These are phyloP conservation scores for Thera britannica DNA, from an alignment of 2,888 invertebrate species.

Conservation along the genomic window DNA sequence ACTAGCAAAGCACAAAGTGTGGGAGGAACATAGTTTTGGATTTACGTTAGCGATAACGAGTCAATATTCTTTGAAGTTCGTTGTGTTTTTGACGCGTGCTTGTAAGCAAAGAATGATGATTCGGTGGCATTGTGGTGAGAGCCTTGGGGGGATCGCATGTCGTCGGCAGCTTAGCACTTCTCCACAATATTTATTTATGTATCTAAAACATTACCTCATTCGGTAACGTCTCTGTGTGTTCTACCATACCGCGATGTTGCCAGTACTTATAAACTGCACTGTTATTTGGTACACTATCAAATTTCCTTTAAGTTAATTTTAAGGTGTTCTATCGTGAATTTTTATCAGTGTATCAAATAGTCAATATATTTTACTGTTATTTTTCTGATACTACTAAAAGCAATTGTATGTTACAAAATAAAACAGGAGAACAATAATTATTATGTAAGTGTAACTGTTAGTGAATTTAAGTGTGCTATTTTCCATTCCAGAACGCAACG, in stretches of 20 bases:
- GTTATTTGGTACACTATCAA: slow-evolving; percentile 78
- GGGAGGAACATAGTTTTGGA: slow-evolving; percentile 1
- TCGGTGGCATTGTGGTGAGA: slow-evolving; percentile 12
- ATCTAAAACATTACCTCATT: slow-evolving; percentile 77
- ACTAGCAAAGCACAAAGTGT: slow-evolving; percentile 9
- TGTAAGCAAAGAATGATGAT: neutral
- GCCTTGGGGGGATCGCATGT: slow-evolving; percentile 14
- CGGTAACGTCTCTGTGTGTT: slow-evolving; percentile 74
- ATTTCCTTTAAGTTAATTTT: slow-evolving; percentile 74
- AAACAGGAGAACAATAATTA: slow-evolving; percentile 85
- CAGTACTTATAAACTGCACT: slow-evolving; percentile 82
- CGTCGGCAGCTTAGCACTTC: slow-evolving; percentile 26
- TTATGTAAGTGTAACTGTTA: slow-evolving; percentile 84
- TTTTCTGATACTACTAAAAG: slow-evolving; percentile 82
- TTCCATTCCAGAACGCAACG: slow-evolving; percentile 85
- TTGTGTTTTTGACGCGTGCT: slow-evolving; percentile 3
- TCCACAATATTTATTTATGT: slow-evolving; percentile 48
- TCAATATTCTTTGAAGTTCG: neutral
- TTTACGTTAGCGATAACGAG: slow-evolving; percentile 1
- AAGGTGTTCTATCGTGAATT: slow-evolving; percentile 73
- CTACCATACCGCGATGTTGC: slow-evolving; percentile 53
- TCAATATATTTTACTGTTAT: slow-evolving; percentile 82
- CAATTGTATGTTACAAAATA: slow-evolving; percentile 82
- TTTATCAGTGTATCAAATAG: slow-evolving; percentile 78
- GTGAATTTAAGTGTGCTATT: slow-evolving; percentile 85